A percentile compares a stretch with the other conserved stretches of the same genome.
Evolutionary conservation across 1,140 invertebrate genomes (phyloP).

Genomic region (Pseudoatta argentina): DNA sequence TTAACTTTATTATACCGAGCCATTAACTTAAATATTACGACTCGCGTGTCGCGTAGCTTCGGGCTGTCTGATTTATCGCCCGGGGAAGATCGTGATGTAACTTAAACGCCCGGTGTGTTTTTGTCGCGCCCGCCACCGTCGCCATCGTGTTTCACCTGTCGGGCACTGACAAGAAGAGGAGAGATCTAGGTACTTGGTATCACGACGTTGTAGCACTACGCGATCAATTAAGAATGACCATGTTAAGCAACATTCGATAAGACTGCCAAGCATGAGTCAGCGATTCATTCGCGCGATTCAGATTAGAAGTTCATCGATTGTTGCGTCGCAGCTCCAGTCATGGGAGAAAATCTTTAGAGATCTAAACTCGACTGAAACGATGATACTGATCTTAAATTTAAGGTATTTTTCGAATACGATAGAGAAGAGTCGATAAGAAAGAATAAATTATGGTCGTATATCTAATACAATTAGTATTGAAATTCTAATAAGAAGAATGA

Average conservation of each 20-base stretch:
- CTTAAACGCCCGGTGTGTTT: constrained; percentile 61
- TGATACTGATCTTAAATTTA: neutral
- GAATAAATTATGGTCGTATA: neutral
- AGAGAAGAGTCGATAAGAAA: neutral
- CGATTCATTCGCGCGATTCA: neutral
- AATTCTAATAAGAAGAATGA: constrained; percentile 10
- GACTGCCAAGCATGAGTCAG: neutral
- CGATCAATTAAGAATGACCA: neutral
- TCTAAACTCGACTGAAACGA: too few relatives aligned
- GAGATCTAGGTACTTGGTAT: neutral
- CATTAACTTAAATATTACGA: constrained; percentile 86
- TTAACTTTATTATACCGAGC: constrained; percentile 86
- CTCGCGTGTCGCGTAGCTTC: constrained; percentile 83
- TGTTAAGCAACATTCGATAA: neutral
- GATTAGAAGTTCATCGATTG: neutral
- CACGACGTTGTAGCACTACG: neutral
- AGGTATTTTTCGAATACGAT: neutral
- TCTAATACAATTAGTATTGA: constrained; percentile 4
- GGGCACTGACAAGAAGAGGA: neutral
- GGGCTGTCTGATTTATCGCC: constrained; percentile 80
- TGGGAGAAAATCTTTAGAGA: neutral
- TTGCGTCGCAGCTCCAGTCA: neutral
- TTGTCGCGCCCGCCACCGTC: constrained; percentile 38
- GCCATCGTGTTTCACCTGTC: constrained; percentile 60
- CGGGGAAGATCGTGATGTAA: constrained; percentile 71